Percentiles rank a stretch among this genome's conserved stretches.
These are phyloP conservation scores for Danio jaintianensis DNA, from an alignment of 2,797 vertebrate genomes.

Conservation along the genomic window DNA sequence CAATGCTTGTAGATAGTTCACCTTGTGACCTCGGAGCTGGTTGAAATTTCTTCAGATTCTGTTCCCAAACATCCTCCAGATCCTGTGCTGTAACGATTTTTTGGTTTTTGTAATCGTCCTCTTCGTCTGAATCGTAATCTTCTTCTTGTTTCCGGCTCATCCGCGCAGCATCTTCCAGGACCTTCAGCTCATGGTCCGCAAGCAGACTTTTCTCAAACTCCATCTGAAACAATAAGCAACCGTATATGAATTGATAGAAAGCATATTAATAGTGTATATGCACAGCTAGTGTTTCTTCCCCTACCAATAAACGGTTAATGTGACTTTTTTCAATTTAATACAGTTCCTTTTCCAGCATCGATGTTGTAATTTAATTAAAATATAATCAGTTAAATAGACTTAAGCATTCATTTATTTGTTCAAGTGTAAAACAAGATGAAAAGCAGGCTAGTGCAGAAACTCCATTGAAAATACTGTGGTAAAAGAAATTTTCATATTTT, in stretches of 20 bases:
- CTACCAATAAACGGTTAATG: too few relatives aligned
- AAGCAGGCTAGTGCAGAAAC: too few relatives aligned
- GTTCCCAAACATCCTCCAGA: slow-evolving; percentile 93
- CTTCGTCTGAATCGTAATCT: slow-evolving; percentile 80
- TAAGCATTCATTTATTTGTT: too few relatives aligned
- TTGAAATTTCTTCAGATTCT: slow-evolving; percentile 81
- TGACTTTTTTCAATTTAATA: too few relatives aligned
- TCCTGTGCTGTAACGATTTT: slow-evolving; percentile 85
- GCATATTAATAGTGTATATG: neutral
- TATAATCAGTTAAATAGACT: too few relatives aligned
- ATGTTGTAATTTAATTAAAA: too few relatives aligned
- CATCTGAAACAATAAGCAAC: slow-evolving; percentile 9
- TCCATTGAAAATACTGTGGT: too few relatives aligned
- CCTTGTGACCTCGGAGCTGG: slow-evolving; percentile 80
- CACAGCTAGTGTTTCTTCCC: too few relatives aligned
- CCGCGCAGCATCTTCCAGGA: slow-evolving; percentile 81
- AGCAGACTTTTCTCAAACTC: slow-evolving; percentile 87
- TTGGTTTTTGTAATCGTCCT: slow-evolving; percentile 68
- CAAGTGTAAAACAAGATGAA: too few relatives aligned
- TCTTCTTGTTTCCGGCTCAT: slow-evolving; percentile 80
- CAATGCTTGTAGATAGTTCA: slow-evolving; percentile 60
- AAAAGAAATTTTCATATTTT: too few relatives aligned
- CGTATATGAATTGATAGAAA: neutral
- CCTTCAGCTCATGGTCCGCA: slow-evolving; percentile 88
- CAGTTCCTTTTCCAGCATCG: too few relatives aligned